These are phyloP conservation scores for Oenanthe oenanthe DNA, from an alignment of 2,113 vertebrate species.

Conservation along the genomic window DNA sequence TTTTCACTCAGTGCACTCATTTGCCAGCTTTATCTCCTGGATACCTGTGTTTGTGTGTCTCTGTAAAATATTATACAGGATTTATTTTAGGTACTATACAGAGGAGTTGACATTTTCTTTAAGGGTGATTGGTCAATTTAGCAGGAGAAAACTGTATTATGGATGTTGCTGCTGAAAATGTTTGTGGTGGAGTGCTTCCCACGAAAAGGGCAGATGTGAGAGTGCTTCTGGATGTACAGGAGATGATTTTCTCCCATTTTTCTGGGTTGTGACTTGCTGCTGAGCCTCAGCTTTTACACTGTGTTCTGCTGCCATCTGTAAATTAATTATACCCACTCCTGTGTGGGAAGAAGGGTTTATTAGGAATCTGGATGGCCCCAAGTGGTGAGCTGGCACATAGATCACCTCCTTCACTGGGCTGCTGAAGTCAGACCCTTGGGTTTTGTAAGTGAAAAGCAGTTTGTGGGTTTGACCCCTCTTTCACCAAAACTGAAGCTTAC, in stretches of 20 bases:
- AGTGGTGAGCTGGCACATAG: rapidly evolving
- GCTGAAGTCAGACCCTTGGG: neutral
- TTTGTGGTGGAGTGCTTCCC: neutral
- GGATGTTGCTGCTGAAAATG: neutral
- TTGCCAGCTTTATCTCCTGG: neutral
- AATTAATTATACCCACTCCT: neutral
- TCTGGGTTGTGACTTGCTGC: neutral
- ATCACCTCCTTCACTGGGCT: neutral
- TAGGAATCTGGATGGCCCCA: neutral
- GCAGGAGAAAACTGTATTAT: neutral
- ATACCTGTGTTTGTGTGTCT: neutral
- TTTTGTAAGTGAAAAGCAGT: neutral
- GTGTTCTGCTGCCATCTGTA: neutral
- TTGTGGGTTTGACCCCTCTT: neutral
- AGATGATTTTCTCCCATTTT: neutral
- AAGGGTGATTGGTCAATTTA: neutral
- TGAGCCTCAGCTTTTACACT: neutral
- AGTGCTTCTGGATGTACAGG: neutral
- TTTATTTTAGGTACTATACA: neutral
- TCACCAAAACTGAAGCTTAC: neutral
- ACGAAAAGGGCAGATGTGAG: neutral
- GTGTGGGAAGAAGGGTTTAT: neutral
- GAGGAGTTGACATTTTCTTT: conserved; percentile 3
- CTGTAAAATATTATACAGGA: neutral
- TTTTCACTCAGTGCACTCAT: neutral